Evolutionary conservation across 92 coral and sea anemone species (phyloP), one percentile per base, ranked within the genome.

Genomic region (Meandrina meandrites): DNA sequence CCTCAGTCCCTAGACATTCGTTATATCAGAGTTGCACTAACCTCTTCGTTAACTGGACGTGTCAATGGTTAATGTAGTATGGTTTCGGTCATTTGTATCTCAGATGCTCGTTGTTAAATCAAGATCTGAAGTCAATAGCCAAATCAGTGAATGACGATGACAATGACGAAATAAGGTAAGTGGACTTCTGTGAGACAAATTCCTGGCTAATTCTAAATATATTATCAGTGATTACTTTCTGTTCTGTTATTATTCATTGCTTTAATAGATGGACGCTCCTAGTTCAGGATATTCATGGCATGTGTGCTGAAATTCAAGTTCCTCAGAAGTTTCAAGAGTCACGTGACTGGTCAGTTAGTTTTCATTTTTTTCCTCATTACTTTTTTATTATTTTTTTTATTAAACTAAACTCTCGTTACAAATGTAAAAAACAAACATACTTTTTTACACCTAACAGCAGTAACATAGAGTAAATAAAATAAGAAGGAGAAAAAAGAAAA

Each of bases 301-400:
- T 81, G 64, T 81, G 85, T 24, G 94, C 94, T 85, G 98, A 94
- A 88, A 79, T 93, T 58, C 90, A 91, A 28, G 42, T 94, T 74
- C 90, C 96, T 40, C 66, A 69, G 67, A 86, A 80, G 24, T 88
- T 40, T 42, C 72, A 64, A 18, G 74, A 80, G 76, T 66, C 58
- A 11, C 56, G 6, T 22, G 66, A 66, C 78, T 76, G 79, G 82
- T 67, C 24, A 86, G 89, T 74, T 66, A 4, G 50, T 79, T 11
- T 4, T 36, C 31, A n/a, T n/a, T n/a, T n/a, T n/a, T n/a, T n/a
- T n/a, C n/a, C n/a, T n/a, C n/a, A n/a, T n/a, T n/a, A n/a, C n/a
- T n/a, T n/a, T n/a, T n/a, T n/a, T n/a, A n/a, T n/a, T n/a, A n/a
- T n/a, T n/a, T n/a, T n/a, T n/a, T n/a, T n/a, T n/a, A n/a, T n/a